These are phyloP conservation scores for Spea multiplicata DNA, from an alignment of 2,113 vertebrate species.

Conservation along the genomic window DNA sequence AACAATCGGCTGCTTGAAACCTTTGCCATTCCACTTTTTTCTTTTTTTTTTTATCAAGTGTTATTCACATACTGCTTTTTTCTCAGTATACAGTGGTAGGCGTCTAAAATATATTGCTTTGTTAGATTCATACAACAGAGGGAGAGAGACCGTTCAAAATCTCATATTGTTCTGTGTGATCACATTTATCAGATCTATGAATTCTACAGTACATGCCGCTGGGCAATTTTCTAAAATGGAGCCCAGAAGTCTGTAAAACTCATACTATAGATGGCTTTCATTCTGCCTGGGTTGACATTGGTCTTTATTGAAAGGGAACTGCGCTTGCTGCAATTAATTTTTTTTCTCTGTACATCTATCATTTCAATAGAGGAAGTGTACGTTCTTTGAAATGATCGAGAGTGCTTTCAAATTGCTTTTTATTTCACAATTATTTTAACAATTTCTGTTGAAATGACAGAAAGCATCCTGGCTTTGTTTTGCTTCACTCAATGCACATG, in stretches of 20 bases:
- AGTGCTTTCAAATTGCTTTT: neutral
- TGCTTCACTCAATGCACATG: neutral
- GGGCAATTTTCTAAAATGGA: no score
- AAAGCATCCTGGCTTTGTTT: neutral
- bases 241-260: no score
- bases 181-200: no score
- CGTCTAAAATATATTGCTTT: neutral
- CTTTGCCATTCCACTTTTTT: neutral
- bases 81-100: neutral
- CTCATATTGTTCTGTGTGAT: no score
- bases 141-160: neutral
- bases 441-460: neutral
- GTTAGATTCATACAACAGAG: neutral
- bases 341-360: neutral
- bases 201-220: no score
- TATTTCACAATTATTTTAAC: neutral
- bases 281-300: neutral
- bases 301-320: neutral
- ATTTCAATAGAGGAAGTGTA: neutral
- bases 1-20: neutral
- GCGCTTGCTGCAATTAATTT: neutral
- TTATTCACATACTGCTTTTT: neutral
- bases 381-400: neutral
- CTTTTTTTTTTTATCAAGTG: neutral
- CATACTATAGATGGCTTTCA: no score